phyloP scores from a whole-genome alignment of 2,797 vertebrate genomes.

The Sebastes vulpes region DNA sequence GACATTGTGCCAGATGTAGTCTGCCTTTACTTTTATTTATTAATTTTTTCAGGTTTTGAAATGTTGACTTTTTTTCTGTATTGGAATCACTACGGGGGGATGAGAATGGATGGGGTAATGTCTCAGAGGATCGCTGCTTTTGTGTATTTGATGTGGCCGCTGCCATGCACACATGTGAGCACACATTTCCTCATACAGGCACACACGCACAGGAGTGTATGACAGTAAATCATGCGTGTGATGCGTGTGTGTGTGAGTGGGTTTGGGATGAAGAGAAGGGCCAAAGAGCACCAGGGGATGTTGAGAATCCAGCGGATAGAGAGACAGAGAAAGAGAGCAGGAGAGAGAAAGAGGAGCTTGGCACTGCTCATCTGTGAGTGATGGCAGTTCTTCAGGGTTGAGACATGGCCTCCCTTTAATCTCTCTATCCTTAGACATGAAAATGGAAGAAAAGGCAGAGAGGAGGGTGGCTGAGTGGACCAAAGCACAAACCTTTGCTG shows the following conservation, averaged over 20 bases:
- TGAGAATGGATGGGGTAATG: constrained; percentile 68
- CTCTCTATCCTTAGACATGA: constrained; percentile 75
- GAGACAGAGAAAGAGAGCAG: constrained; percentile 35
- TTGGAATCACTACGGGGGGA: constrained; percentile 60
- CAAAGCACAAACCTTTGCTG: constrained; percentile 44
- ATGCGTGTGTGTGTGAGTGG: constrained; percentile 48
- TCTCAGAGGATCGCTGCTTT: constrained; percentile 64
- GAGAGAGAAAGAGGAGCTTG: constrained; percentile 61
- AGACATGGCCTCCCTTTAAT: constrained; percentile 78
- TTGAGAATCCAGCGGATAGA: constrained; percentile 48
- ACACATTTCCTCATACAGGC: constrained; percentile 34
- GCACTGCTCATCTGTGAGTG: constrained; percentile 73
- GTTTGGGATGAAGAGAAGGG: constrained; percentile 52
- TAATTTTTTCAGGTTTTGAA: constrained; percentile 69
- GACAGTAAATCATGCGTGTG: constrained; percentile 67
- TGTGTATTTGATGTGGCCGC: constrained; percentile 75
- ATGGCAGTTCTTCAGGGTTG: constrained; percentile 70
- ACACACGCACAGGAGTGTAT: constrained; percentile 20
- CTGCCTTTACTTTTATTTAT: constrained; percentile 75
- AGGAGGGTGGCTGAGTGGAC: constrained; percentile 55
- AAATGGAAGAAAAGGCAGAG: constrained; percentile 59
- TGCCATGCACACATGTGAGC: constrained; percentile 56
- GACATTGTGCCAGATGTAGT: constrained; percentile 79
- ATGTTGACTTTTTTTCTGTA: constrained; percentile 64
- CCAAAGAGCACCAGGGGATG: constrained; percentile 63